Evolutionary conservation across 2,888 invertebrate species (phyloP).

Genomic region (Oxyteleia sp.): DNA sequence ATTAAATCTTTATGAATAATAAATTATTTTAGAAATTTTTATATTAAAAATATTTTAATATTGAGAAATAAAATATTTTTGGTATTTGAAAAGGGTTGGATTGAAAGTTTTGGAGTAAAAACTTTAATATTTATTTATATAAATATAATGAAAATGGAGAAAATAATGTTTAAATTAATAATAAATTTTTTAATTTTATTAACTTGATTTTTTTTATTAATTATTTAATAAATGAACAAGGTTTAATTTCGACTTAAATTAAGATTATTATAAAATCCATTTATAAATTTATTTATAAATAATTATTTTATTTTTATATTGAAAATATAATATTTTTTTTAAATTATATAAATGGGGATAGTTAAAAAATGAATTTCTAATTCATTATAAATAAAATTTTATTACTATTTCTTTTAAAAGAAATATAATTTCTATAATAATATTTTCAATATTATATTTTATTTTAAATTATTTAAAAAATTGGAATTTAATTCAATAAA

Average conservation of each 20-base stretch:
- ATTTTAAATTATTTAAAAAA: slow-evolving; percentile 83
- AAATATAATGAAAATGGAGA: slow-evolving; percentile 17
- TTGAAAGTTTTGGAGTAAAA: slow-evolving; percentile 1
- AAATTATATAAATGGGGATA: slow-evolving; percentile 62
- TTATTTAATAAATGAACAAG: slow-evolving; percentile 65
- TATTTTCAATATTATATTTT: slow-evolving; percentile 61
- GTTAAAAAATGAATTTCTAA: slow-evolving; percentile 88
- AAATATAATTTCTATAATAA: slow-evolving; percentile 26
- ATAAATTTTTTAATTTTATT: slow-evolving; percentile 85
- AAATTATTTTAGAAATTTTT: slow-evolving; percentile 49
- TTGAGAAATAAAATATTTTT: slow-evolving; percentile 7
- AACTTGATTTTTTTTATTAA: too few species aligned
- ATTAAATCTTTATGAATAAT: slow-evolving; percentile 38
- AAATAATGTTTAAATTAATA: slow-evolving; percentile 84
- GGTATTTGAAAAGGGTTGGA: slow-evolving; percentile 39
- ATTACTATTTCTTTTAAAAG: slow-evolving; percentile 88
- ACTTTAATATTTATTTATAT: not conserved
- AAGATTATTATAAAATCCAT: slow-evolving; percentile 18
- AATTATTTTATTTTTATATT: slow-evolving; percentile 58
- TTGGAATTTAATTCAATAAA: slow-evolving; percentile 89
- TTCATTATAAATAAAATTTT: slow-evolving; percentile 53
- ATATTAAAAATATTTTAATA: slow-evolving; percentile 32
- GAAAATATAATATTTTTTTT: slow-evolving; percentile 69
- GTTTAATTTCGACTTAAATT: slow-evolving; percentile 78
- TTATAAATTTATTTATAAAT: slow-evolving; percentile 40